These are phyloP conservation scores for Chelonus insularis DNA, from an alignment of 1,140 invertebrate species.

Conservation along the genomic window DNA sequence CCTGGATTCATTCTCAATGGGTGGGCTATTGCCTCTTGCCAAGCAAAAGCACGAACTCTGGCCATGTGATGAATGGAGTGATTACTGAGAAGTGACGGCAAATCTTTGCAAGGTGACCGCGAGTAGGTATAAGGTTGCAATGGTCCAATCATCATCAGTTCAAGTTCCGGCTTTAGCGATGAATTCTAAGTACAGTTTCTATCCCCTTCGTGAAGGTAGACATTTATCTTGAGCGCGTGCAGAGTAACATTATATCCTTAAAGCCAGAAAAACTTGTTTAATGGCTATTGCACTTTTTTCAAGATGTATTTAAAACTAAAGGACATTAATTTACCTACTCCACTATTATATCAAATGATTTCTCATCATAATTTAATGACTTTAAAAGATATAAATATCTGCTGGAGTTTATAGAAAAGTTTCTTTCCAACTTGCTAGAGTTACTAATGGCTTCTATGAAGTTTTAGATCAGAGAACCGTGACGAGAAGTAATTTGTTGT, in stretches of 20 bases:
- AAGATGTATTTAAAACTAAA: no score
- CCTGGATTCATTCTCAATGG: constrained; percentile 32
- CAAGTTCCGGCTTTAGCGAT: constrained; percentile 27
- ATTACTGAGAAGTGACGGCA: constrained; percentile 38
- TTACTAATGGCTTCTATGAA: no score
- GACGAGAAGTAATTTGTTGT: constrained; percentile 35
- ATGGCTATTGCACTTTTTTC: no score
- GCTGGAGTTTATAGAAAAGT: no score
- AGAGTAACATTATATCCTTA: no score
- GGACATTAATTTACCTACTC: no score
- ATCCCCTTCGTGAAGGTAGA: constrained; percentile 1
- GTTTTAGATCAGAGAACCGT: constrained; percentile 26
- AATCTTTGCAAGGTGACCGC: constrained; percentile 26
- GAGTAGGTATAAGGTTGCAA: constrained; percentile 33
- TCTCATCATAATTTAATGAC: no score
- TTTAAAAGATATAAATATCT: no score
- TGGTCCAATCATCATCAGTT: constrained; percentile 48
- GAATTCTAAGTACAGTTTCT: not conserved
- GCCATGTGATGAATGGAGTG: constrained; percentile 52
- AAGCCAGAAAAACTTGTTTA: no score
- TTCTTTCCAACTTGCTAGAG: no score
- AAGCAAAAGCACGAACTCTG: constrained; percentile 34
- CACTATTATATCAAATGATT: no score
- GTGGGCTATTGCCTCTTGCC: constrained; percentile 40
- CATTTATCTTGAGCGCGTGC: constrained; percentile 40